Evolutionary conservation across 2,113 vertebrate genomes (phyloP).

Genomic region (Hippocampus abdominalis): DNA sequence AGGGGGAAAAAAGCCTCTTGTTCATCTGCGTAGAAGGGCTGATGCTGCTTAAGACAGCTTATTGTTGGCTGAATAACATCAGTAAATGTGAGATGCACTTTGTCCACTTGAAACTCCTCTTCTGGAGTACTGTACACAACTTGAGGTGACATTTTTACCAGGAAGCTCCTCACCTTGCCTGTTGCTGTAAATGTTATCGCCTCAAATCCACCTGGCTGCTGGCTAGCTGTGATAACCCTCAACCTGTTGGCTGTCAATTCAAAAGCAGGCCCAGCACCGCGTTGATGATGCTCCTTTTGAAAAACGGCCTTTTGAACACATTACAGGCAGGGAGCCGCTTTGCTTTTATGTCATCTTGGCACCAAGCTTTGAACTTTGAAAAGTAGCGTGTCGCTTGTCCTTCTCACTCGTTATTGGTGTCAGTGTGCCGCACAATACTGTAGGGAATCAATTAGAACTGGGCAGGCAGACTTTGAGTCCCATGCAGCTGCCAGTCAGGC

Average conservation of each 20-base stretch:
- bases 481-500: background rate
- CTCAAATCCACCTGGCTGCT: conserved; percentile 9
- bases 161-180: conserved; percentile 3
- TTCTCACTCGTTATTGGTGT: conserved; percentile 22
- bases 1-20: background rate
- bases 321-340: background rate
- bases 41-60: background rate
- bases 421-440: conserved; percentile 12
- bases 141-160: conserved; percentile 22
- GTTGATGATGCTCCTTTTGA: background rate
- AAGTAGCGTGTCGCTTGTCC: conserved; percentile 1
- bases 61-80: background rate
- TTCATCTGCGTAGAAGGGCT: background rate
- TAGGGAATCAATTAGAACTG: conserved; percentile 28
- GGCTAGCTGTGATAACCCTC: conserved; percentile 19
- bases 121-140: background rate
- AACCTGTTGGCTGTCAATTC: background rate
- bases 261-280: background rate
- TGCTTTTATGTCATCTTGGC: conserved; percentile 1
- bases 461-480: conserved; percentile 6
- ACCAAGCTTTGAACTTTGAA: conserved; percentile 17
- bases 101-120: background rate
- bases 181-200: conserved; percentile 22
- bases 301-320: background rate
- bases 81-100: too few species aligned